These are phyloP conservation scores for Kuschelorhynchus macadamiae DNA, from an alignment of 2,888 invertebrate genomes.

Conservation along the genomic window DNA sequence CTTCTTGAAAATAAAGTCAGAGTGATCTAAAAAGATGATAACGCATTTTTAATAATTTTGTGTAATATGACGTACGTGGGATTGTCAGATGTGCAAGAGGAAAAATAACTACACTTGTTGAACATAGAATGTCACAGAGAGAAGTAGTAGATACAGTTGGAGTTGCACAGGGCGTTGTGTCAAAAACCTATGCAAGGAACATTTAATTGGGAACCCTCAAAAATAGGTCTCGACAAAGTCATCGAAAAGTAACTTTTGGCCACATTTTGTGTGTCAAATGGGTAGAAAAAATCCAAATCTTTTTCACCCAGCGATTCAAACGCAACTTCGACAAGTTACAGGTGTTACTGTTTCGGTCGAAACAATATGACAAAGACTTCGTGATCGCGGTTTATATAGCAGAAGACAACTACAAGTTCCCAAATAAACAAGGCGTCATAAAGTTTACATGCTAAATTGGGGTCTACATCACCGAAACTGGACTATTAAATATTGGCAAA, in stretches of 20 bases:
- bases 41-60: too few relatives aligned
- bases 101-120: background rate
- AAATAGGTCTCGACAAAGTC: conserved; percentile 31
- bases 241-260: conserved; percentile 34
- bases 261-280: conserved; percentile 30
- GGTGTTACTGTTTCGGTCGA: conserved; percentile 11
- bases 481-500: conserved; percentile 48
- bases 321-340: conserved; percentile 30
- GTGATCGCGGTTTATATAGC: conserved; percentile 8
- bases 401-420: conserved; percentile 14
- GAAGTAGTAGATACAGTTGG: background rate
- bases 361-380: conserved; percentile 13
- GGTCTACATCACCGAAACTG: conserved; percentile 26
- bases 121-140: background rate
- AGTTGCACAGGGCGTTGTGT: conserved; percentile 9
- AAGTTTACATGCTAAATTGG: conserved; percentile 24
- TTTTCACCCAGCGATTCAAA: conserved; percentile 37
- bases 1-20: too few relatives aligned
- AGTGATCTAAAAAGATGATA: too few relatives aligned
- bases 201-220: conserved; percentile 30
- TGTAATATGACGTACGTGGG: too few relatives aligned
- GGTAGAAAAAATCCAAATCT: conserved; percentile 40
- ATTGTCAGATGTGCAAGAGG: background rate
- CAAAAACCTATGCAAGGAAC: conserved; percentile 29
- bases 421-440: background rate